Base-by-base conservation (phyloP, 2,797 vertebrate species). In the Hemitrygon akajei region DNA sequence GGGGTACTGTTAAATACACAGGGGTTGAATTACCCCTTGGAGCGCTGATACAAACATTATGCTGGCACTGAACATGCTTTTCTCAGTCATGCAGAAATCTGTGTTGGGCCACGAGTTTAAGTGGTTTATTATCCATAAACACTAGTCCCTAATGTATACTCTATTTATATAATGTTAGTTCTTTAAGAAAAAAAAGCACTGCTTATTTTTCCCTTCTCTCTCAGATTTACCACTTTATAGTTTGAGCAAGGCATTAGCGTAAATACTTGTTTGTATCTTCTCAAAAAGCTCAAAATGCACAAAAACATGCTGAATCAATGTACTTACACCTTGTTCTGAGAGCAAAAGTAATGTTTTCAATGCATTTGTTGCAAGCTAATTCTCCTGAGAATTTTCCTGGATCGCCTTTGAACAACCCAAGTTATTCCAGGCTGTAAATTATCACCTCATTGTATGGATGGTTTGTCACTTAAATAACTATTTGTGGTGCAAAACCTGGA, bases 61-160 rank as follows among this genome's bases (percentile, higher is more conserved):
- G 86, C n/a, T 89, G n/a, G 63, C 86, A 89, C 63, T 69, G 66
- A 89, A 69, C 63, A 89, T 89, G 63, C 63, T 89, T 89, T 89
- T 89, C 66, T 89, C 86, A 69, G 86, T 69, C 86, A 89, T 37
- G 86, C 86, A 69, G 86, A 89, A 89, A 69, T 89, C 60, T 69
- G 86, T 89, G 86, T 69, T 69, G n/a, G 63, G 60, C 63, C 63
- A 63, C 22, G 63, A 89, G 86, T 69, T 89, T 89, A 37, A 89
- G 86, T 89, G 86, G 86, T 69, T 89, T 89, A 89, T 89, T 89
- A 89, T 89, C 86, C 86, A 89, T 89, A 89, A 89, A 89, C 86
- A 89, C 63, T 20, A 11, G 86, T 89, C 86, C 86, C 86, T 25
- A n/a, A 37, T 37, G 86, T 69, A 89, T 69, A 34, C n/a, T 89